These are phyloP conservation scores for Neotoma lepida DNA, from an alignment of 2,113 vertebrate genomes.

Conservation along the genomic window DNA sequence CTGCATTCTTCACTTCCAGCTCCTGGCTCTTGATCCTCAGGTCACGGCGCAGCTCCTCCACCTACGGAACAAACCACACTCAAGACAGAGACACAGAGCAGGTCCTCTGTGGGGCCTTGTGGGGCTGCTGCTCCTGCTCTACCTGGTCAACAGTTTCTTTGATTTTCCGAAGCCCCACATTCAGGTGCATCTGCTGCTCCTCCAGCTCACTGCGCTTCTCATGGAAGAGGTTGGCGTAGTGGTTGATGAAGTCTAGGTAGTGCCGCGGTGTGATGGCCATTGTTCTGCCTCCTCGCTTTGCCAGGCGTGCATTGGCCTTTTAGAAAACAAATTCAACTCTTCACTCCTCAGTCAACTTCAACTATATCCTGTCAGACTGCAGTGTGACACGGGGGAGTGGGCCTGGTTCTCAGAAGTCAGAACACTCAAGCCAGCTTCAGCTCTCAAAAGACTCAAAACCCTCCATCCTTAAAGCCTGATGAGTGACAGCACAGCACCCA, in stretches of 20 bases:
- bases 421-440: accelerated
- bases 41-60: constrained; percentile 96
- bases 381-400: accelerated
- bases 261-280: constrained; percentile 99
- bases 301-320: constrained; percentile 96
- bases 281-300: constrained; percentile 96
- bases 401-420: not conserved
- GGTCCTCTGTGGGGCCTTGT: accelerated
- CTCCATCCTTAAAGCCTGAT: not conserved
- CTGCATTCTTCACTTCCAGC: constrained; percentile 97
- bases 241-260: constrained; percentile 99
- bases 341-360: not conserved
- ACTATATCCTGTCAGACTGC: not conserved
- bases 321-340: not conserved
- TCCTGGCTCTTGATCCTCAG: constrained; percentile 98
- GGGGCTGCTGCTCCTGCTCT: accelerated
- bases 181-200: constrained; percentile 99
- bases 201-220: constrained; percentile 98
- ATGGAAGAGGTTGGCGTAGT: constrained; percentile 98
- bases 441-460: not conserved
- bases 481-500: not conserved
- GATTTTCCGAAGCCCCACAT: constrained; percentile 97
- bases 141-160: constrained; percentile 99
- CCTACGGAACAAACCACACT: constrained; percentile 79
- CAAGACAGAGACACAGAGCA: accelerated